Percentiles rank a stretch among this genome's conserved stretches.
Evolutionary conservation across 2,888 invertebrate species (phyloP).

Genomic region (Nephrotoma flavescens): DNA sequence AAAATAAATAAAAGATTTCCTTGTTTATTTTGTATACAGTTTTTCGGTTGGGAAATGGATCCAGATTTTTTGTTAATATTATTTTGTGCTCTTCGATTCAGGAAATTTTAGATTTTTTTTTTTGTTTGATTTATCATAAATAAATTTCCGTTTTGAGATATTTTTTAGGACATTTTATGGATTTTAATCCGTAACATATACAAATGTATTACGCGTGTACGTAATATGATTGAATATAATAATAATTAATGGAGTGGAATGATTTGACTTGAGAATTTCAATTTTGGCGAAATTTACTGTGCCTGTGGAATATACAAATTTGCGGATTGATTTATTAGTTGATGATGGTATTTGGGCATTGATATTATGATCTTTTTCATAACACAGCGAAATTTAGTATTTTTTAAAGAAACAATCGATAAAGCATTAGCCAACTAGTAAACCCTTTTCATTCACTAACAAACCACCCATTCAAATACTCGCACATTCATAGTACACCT

Average conservation of each 20-base stretch:
- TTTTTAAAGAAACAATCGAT: too few species aligned
- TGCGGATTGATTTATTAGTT: too few species aligned
- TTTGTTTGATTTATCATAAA: neutral
- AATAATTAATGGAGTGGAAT: neutral
- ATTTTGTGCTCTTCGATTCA: neutral
- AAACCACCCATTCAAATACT: too few species aligned
- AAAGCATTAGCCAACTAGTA: too few species aligned
- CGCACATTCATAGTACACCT: too few species aligned
- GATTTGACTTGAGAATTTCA: neutral
- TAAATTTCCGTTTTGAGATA: neutral
- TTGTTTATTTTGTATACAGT: neutral
- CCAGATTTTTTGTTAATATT: constrained; percentile 2
- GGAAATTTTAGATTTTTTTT: neutral
- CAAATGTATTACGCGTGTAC: neutral
- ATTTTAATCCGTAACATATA: neutral
- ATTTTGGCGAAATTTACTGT: neutral
- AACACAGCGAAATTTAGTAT: too few species aligned
- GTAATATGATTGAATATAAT: neutral
- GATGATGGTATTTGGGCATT: too few species aligned
- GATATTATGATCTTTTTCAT: too few species aligned
- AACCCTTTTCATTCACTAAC: too few species aligned
- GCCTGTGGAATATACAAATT: too few species aligned
- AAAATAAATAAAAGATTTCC: neutral
- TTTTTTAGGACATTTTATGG: neutral
- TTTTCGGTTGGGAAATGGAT: constrained; percentile 5